Conservation (phyloP, 2,113 vertebrate genomes). For the Cochlearius cochlearius region DNA sequence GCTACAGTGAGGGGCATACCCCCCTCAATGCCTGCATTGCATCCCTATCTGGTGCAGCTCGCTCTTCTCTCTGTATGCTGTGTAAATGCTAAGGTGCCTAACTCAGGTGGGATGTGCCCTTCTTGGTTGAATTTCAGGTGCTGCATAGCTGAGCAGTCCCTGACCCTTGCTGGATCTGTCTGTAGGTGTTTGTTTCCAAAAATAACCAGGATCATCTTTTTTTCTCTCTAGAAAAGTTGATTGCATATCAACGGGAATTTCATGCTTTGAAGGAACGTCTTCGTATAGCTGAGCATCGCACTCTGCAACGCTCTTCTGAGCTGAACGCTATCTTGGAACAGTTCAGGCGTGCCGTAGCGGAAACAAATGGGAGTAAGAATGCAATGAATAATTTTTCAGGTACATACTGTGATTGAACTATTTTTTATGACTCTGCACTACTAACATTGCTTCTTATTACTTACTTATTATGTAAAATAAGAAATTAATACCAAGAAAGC, state of each 20-base stretch:
- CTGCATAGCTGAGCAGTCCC: not conserved
- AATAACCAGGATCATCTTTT: not conserved
- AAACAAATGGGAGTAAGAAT: slow-evolving; percentile 91
- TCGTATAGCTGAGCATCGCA: slow-evolving; percentile 92
- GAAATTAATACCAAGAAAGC: not conserved
- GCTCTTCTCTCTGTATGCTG: not conserved
- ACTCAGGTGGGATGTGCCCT: not conserved
- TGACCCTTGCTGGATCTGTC: not conserved
- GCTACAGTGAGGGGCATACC: accelerated
- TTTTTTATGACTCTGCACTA: not conserved
- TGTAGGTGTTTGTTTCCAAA: not conserved
- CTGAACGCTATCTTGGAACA: slow-evolving; percentile 92
- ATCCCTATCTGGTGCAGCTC: not conserved
- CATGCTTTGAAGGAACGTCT: slow-evolving; percentile 95
- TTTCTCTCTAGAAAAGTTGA: slow-evolving; percentile 84
- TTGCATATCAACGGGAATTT: slow-evolving; percentile 95
- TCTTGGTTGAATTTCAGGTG: not conserved
- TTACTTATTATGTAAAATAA: not conserved
- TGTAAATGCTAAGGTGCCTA: not conserved
- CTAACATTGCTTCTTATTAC: not conserved
- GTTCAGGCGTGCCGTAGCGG: slow-evolving; percentile 88
- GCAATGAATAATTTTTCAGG: slow-evolving; percentile 90
- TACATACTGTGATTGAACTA: slow-evolving; percentile 1
- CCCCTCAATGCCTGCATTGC: not conserved
- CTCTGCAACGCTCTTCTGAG: slow-evolving; percentile 93